phyloP scores from a whole-genome alignment of 2,113 vertebrate species.

The Chascanopsetta lugubris region DNA sequence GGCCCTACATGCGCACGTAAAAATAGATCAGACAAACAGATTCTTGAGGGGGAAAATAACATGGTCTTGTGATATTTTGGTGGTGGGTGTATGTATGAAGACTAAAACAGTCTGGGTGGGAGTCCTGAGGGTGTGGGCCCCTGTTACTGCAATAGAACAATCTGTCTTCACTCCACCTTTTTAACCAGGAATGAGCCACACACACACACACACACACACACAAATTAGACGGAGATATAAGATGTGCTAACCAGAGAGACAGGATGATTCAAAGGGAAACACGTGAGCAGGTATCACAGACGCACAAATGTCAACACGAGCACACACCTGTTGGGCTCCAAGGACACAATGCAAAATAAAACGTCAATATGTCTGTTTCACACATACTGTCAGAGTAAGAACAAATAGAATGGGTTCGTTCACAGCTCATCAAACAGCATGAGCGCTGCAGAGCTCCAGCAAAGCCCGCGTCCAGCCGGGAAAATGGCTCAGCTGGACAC shows the following conservation, averaged over 20 bases:
- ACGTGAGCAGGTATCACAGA: conserved; percentile 19
- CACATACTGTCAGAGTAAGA: conserved; percentile 14
- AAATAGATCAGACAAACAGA: conserved; percentile 13
- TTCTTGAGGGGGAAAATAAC: neutral
- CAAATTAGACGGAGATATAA: conserved; percentile 60
- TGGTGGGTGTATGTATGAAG: neutral
- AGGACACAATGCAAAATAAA: conserved; percentile 25
- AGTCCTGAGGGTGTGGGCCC: conserved; percentile 11
- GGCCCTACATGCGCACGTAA: neutral
- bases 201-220: conserved; percentile 41
- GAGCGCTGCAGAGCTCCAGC: conserved; percentile 7
- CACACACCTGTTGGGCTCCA: conserved; percentile 10
- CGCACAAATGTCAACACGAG: neutral
- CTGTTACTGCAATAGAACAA: conserved; percentile 27
- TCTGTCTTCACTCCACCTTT: conserved; percentile 21
- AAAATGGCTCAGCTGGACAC: conserved; percentile 40
- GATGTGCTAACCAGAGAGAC: conserved; percentile 20
- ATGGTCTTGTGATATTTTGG: conserved; percentile 1
- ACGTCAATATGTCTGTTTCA: conserved; percentile 20
- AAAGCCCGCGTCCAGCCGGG: conserved; percentile 28
- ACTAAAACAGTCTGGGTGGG: neutral
- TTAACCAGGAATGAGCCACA: conserved; percentile 21
- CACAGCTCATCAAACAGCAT: conserved; percentile 17
- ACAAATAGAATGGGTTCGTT: conserved; percentile 18
- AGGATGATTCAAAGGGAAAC: conserved; percentile 19